Evolutionary conservation across 1,140 invertebrate species (phyloP), one percentile per base, ranked within the genome.

Genomic region (Cydia splendana): DNA sequence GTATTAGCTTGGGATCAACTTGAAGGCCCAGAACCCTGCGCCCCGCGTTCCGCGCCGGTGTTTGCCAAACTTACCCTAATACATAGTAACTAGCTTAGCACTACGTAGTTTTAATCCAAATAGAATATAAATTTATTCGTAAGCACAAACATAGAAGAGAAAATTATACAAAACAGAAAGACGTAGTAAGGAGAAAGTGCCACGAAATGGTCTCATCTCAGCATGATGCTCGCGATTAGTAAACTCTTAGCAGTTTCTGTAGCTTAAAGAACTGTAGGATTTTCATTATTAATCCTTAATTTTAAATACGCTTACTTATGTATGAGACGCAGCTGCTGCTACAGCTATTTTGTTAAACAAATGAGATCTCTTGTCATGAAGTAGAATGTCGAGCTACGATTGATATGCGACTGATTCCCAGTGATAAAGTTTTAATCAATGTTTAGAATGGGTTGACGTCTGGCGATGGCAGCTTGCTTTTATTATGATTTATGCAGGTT

Each of bases 1-100:
- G 78, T 82, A 79, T 80, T 78, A 82, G 65, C 65, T 80, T 38
- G 48, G 77, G 78, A 80, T 74, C 78, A 78, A 80, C 81, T 75
- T 78, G 76, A 57, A 30, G 67, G 77, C 20, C 77, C 65, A 10
- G 42, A 48, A n/a, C 38, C 34, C 48, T 38, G 34, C 67, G 30
- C n/a, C 15, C 34, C 67, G 30, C 30, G 30, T 4, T 24, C 30
- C 2, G 30, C 34, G 2, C n/a, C 67, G 4, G 15, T 69, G 65
- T 38, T 71, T 45, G 34, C 30, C 34, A 71, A 71, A 71, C 67
- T 71, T 71, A 38, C 34, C 67, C 67, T 71, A 12, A 10, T 24
- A 24, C 57, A 10, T 62, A 71, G 30, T 69, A 34, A 34, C 15
- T 38, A 34, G 13, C 65, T 34, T 69, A 42, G 1, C 30, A 42